Conservation (phyloP, 2,888 invertebrate genomes). For the Serrognathus titanus region DNA sequence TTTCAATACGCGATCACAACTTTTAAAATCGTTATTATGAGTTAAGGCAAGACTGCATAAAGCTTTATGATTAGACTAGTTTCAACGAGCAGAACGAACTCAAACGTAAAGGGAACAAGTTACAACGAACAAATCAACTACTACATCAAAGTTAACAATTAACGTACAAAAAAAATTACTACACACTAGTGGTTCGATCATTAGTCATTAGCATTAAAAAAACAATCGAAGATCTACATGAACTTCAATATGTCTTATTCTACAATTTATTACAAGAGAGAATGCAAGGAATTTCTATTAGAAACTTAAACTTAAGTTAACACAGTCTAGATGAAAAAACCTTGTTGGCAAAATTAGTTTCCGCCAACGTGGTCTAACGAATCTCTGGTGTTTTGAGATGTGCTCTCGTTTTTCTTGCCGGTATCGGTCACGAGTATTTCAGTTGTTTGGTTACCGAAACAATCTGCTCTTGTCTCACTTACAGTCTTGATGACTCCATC, state of each 20-base stretch:
- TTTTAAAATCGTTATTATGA: background rate
- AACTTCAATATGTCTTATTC: no score
- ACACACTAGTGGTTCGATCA: no score
- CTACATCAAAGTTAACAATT: no score
- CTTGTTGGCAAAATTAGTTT: background rate
- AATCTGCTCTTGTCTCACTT: slow-evolving; percentile 35
- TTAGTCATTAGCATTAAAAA: no score
- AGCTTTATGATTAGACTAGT: no score
- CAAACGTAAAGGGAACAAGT: no score
- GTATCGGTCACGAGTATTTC: slow-evolving; percentile 37
- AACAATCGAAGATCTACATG: no score
- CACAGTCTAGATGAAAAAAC: background rate
- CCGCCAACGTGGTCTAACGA: background rate
- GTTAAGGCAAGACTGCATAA: background rate
- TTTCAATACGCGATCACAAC: background rate
- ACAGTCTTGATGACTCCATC: slow-evolving; percentile 48
- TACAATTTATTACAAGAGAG: no score
- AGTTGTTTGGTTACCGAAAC: slow-evolving; percentile 25
- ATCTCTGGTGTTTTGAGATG: background rate
- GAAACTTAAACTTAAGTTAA: slow-evolving; percentile 2
- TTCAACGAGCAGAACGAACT: no score
- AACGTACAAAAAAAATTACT: no score
- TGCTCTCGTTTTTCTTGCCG: slow-evolving; percentile 19
- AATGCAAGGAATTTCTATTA: no score
- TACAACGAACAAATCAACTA: no score